phyloP scores from a whole-genome alignment of 1,140 invertebrate genomes.

The Colletes latitarsis region DNA sequence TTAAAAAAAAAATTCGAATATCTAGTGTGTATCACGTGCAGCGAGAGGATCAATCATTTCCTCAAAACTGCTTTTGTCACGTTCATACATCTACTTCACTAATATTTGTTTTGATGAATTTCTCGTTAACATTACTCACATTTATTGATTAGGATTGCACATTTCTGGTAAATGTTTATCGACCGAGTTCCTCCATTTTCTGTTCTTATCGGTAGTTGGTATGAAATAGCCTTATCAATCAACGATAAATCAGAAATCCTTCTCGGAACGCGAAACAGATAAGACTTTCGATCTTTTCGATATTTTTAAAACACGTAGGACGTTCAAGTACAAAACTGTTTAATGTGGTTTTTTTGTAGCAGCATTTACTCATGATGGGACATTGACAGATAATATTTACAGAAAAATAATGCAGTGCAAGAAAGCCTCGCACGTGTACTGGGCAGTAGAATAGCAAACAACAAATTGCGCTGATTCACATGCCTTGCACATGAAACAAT shows the following conservation, averaged over 20 bases:
- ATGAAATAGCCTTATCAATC: slow-evolving; percentile 37
- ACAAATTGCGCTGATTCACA: slow-evolving; percentile 64
- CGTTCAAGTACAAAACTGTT: slow-evolving; percentile 4
- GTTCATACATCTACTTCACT: slow-evolving; percentile 3
- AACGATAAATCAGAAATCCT: slow-evolving; percentile 45
- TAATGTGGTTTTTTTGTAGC: slow-evolving; percentile 48
- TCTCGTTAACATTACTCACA: background rate
- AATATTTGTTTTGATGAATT: background rate
- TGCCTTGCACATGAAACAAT: slow-evolving; percentile 72
- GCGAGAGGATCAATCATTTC: slow-evolving; percentile 19
- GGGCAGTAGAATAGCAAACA: slow-evolving; percentile 67
- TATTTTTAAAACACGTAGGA: background rate
- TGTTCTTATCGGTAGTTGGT: slow-evolving; percentile 53
- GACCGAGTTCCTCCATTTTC: slow-evolving; percentile 37
- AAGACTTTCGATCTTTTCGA: slow-evolving; percentile 35
- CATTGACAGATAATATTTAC: slow-evolving; percentile 21
- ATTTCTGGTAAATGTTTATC: slow-evolving; percentile 40
- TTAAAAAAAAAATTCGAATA: no score
- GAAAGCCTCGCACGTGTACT: slow-evolving; percentile 51
- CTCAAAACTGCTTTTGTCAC: background rate
- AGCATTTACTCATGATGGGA: slow-evolving; percentile 35
- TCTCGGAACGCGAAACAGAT: slow-evolving; percentile 32
- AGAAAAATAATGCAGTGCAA: slow-evolving; percentile 12
- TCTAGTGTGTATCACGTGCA: background rate
- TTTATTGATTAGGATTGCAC: slow-evolving; percentile 11